A percentile compares a stretch with the other conserved stretches of the same genome.
These are phyloP conservation scores for Microctenopoma steveboyesi DNA, from an alignment of 2,797 vertebrate genomes.

Conservation along the genomic window DNA sequence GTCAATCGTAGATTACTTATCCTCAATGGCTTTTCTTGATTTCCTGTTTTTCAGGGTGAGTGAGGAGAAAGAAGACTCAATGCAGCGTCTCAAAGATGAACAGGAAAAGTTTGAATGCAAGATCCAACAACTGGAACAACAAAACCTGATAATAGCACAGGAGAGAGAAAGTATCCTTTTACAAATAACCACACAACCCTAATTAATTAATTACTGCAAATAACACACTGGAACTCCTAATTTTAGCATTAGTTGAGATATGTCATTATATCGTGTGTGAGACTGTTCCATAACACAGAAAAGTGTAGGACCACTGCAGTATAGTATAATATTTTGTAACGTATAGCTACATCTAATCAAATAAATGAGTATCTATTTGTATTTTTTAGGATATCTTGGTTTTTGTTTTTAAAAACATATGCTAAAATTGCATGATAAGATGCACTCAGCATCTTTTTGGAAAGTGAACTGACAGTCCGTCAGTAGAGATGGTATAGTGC, in stretches of 20 bases:
- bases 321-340: background rate
- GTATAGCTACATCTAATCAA: background rate
- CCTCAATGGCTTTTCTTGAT: background rate
- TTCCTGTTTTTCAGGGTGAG: slow-evolving; percentile 85
- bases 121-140: slow-evolving; percentile 92
- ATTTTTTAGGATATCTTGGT: background rate
- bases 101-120: slow-evolving; percentile 93
- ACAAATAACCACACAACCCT: slow-evolving; percentile 4
- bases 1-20: background rate
- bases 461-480: background rate
- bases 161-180: slow-evolving; percentile 97
- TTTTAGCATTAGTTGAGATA: too few species aligned
- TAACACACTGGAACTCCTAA: too few species aligned
- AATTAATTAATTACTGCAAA: background rate
- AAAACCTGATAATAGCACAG: slow-evolving; percentile 90
- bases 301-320: background rate
- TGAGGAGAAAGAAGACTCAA: slow-evolving; percentile 95
- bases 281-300: too few species aligned
- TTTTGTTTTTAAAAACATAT: background rate
- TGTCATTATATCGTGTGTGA: too few species aligned
- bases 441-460: background rate
- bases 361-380: background rate
- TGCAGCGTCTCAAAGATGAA: slow-evolving; percentile 90
- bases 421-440: background rate
- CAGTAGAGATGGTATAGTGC: background rate